Conservation (phyloP, 2,888 invertebrate genomes). For the Drosophila imparisetae region DNA sequence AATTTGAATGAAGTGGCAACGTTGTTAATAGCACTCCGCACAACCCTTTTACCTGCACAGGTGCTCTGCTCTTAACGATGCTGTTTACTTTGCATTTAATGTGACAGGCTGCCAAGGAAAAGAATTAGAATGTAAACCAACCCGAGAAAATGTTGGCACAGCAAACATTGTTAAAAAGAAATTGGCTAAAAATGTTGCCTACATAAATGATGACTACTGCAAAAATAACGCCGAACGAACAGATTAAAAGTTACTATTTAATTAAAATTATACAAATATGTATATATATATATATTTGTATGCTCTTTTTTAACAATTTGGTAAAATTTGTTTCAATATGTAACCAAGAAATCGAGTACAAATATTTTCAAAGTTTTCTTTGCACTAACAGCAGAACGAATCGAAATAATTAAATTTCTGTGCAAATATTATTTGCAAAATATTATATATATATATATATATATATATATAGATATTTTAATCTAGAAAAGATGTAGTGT, state of each 20-base stretch:
- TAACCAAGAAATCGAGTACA: background rate
- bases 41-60: slow-evolving; percentile 28
- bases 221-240: slow-evolving; percentile 1
- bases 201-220: slow-evolving; percentile 28
- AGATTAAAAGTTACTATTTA: slow-evolving; percentile 7
- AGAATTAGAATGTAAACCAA: slow-evolving; percentile 41
- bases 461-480: background rate
- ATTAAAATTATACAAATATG: slow-evolving; percentile 22
- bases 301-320: background rate
- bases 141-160: slow-evolving; percentile 47
- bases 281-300: background rate
- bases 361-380: background rate
- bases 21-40: slow-evolving; percentile 59
- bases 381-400: background rate
- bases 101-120: slow-evolving; percentile 44
- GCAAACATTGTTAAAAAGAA: slow-evolving; percentile 51
- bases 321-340: slow-evolving; percentile 4
- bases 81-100: slow-evolving; percentile 70
- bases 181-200: slow-evolving; percentile 37
- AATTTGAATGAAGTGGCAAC: slow-evolving; percentile 78
- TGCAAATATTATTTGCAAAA: background rate
- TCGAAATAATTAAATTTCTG: background rate
- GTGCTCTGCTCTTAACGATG: slow-evolving; percentile 62
- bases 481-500: background rate
- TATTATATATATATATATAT: background rate